Base-by-base conservation (phyloP, 2,113 vertebrate species). In the Campylomormyrus tamandua region DNA sequence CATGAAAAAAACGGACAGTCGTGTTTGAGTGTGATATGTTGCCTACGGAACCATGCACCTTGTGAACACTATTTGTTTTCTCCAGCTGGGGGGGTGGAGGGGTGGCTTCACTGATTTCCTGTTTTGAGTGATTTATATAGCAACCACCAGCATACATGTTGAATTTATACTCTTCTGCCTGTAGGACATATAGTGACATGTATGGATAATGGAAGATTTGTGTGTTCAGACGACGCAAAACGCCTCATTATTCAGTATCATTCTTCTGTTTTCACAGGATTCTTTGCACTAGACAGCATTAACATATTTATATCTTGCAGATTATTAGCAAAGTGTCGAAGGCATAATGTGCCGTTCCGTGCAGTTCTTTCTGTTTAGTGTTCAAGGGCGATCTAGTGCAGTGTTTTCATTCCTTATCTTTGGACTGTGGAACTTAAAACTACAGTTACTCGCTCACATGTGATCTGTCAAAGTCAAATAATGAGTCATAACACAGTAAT, bases 391-490 rank as follows among this genome's bases (percentile, higher is more conserved):
- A 11, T 45, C 8, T 45, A 21, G 0, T 24, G 50, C 19, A 58
- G 45, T 85, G 80, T 89, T 89, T 89, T 89, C 77, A 85, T 89
- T 89, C 80, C 80, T 58, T 89, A 83, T 84, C 50, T 50, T 17
- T 58, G 77, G 31, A 77, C 52, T 42, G 89, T 83, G 80, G 42
- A 62, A 74, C 27, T 70, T 70, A 31, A 31, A 31, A 70, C 62
- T 27, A 4, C 62, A 70, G 49, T 15, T 31, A 11, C 21, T 39
- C 49, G 39, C 88, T 45, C 50, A 48, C 74, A n/a, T 83, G 74
- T 45, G 49, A 50, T 35, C 42, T 83, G 46, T 56, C 17, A 89
- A 53, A 85, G 31, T 39, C 80, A 89, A 85, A 89, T 84, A 13
- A 53, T 46, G 17, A 53, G 89, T 53, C 89, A 89, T 46, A 89